phyloP scores from a whole-genome alignment of 2,888 invertebrate genomes.

The Tanytarsus gracilentus region DNA sequence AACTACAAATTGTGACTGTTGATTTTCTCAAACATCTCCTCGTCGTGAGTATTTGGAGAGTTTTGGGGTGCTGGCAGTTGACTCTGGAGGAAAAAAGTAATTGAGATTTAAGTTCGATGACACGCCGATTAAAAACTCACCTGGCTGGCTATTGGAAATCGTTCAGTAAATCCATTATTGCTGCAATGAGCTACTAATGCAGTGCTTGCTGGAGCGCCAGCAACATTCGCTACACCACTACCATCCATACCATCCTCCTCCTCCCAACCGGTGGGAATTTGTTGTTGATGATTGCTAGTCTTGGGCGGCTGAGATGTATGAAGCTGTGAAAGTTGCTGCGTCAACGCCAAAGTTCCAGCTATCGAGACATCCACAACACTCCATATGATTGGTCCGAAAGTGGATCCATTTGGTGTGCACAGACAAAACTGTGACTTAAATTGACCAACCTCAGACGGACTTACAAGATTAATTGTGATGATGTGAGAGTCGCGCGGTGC shows the following conservation, averaged over 20 bases:
- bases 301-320: constrained; percentile 7
- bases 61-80: constrained; percentile 19
- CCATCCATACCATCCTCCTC: constrained; percentile 19
- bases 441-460: constrained; percentile 63
- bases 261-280: neutral
- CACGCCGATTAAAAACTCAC: neutral
- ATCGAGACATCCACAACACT: constrained; percentile 22
- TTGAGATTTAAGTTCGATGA: neutral
- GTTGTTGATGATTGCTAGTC: neutral
- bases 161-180: neutral
- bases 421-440: constrained; percentile 86
- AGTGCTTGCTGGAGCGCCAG: neutral
- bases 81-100: neutral
- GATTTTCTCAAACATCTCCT: constrained; percentile 15
- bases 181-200: constrained; percentile 16
- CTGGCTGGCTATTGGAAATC: neutral
- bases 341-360: constrained; percentile 16
- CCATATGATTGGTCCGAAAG: constrained; percentile 57
- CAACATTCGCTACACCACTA: neutral
- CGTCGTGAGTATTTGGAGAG: constrained; percentile 14
- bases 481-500: constrained; percentile 67
- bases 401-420: constrained; percentile 75
- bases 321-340: constrained; percentile 16
- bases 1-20: constrained; percentile 23
- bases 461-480: constrained; percentile 68